Evolutionary conservation across 2,113 vertebrate species (phyloP).

Genomic region (Xyrauchen texanus): DNA sequence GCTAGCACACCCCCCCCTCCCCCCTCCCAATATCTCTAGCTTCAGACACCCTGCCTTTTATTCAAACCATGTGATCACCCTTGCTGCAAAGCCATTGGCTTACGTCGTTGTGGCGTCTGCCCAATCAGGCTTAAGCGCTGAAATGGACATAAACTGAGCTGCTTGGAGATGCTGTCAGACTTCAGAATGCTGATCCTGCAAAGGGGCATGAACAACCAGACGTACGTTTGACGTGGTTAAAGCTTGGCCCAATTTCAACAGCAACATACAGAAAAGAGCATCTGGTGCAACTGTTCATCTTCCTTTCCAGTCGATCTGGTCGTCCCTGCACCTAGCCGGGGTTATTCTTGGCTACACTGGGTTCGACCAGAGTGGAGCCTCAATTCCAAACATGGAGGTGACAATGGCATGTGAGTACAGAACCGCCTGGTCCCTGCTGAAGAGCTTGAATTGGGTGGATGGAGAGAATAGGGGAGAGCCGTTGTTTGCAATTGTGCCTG

Average conservation of each 20-base stretch:
- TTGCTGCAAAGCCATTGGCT: slow-evolving; percentile 81
- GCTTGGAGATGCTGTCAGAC: slow-evolving; percentile 74
- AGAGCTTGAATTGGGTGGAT: slow-evolving; percentile 1
- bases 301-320: not conserved
- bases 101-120: slow-evolving; percentile 69
- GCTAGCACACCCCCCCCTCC: slow-evolving; percentile 52
- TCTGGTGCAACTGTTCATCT: not conserved
- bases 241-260: slow-evolving; percentile 24
- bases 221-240: slow-evolving; percentile 29
- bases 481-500: slow-evolving; percentile 65
- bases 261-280: not conserved
- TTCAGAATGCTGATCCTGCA: slow-evolving; percentile 50
- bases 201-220: slow-evolving; percentile 45
- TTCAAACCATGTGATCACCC: slow-evolving; percentile 71
- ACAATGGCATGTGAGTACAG: slow-evolving; percentile 73
- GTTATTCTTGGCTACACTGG: slow-evolving; percentile 46
- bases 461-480: not conserved
- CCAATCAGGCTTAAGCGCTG: slow-evolving; percentile 82
- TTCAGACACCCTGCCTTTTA: slow-evolving; percentile 9
- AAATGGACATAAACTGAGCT: slow-evolving; percentile 88
- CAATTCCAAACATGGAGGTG: slow-evolving; percentile 73
- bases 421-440: not conserved
- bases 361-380: slow-evolving; percentile 65
- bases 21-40: slow-evolving; percentile 46
- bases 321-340: slow-evolving; percentile 31